These are phyloP conservation scores for Creontiades dilutus DNA, from an alignment of 2,888 invertebrate species.

Conservation along the genomic window DNA sequence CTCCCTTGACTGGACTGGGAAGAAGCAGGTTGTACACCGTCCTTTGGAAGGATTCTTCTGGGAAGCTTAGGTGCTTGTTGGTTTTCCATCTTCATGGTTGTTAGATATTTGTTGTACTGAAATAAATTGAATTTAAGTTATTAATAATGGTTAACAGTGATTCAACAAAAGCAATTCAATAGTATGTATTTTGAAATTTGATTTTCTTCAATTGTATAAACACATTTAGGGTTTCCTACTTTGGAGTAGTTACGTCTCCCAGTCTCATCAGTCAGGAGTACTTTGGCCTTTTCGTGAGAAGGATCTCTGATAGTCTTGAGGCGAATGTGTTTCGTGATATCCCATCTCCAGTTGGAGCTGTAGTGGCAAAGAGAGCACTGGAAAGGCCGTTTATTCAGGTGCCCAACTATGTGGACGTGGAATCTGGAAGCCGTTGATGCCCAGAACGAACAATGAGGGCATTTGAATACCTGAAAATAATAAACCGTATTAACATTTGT, in stretches of 20 bases:
- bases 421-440: slow-evolving; percentile 95
- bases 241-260: slow-evolving; percentile 94
- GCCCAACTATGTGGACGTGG: slow-evolving; percentile 95
- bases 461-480: slow-evolving; percentile 86
- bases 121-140: background rate
- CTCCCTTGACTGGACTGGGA: slow-evolving; percentile 52
- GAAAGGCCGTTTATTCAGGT: slow-evolving; percentile 95
- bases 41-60: slow-evolving; percentile 67
- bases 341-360: slow-evolving; percentile 97
- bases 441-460: slow-evolving; percentile 95
- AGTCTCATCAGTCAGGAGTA: slow-evolving; percentile 94
- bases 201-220: background rate
- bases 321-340: slow-evolving; percentile 96
- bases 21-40: slow-evolving; percentile 40
- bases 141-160: background rate
- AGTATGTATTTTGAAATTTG: background rate
- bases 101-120: slow-evolving; percentile 90
- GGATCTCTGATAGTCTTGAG: slow-evolving; percentile 91
- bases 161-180: background rate
- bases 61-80: slow-evolving; percentile 64
- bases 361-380: slow-evolving; percentile 96
- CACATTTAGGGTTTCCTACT: slow-evolving; percentile 74
- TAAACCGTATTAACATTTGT: background rate
- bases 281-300: slow-evolving; percentile 88
- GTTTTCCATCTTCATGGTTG: slow-evolving; percentile 81